These are phyloP conservation scores for Drosophila repletoides DNA, from an alignment of 1,140 invertebrate species.

Conservation along the genomic window DNA sequence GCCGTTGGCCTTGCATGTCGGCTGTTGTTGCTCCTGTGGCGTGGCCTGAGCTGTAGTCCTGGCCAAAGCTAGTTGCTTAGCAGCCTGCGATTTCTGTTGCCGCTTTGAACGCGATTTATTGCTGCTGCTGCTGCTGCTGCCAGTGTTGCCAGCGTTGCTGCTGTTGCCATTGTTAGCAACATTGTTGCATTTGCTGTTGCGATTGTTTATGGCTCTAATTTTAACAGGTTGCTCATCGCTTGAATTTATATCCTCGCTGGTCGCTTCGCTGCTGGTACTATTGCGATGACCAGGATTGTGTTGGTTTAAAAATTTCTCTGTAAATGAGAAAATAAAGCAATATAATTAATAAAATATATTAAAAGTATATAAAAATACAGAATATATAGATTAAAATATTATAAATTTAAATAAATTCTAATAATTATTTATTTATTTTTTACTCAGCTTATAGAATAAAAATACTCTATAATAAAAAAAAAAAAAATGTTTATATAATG, in stretches of 20 bases:
- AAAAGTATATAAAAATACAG: too few relatives aligned
- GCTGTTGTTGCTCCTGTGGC: constrained; percentile 15
- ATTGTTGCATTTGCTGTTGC: constrained; percentile 30
- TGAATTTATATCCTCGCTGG: constrained; percentile 72
- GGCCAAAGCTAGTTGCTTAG: constrained; percentile 11
- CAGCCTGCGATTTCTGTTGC: constrained; percentile 38
- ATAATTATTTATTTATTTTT: too few relatives aligned
- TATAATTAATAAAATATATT: too few relatives aligned
- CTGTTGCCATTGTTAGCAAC: constrained; percentile 1
- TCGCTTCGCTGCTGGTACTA: constrained; percentile 76
- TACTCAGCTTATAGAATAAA: too few relatives aligned
- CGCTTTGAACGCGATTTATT: constrained; percentile 50
- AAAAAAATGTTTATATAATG: too few relatives aligned
- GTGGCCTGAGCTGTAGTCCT: not conserved
- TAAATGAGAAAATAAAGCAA: constrained; percentile 28
- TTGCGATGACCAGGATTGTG: constrained; percentile 76
- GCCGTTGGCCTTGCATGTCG: not conserved
- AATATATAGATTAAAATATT: too few relatives aligned
- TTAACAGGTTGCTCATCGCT: constrained; percentile 65
- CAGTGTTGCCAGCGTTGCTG: not conserved
- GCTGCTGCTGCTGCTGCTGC: not conserved
- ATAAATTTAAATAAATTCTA: too few relatives aligned
- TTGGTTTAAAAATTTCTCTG: constrained; percentile 67
- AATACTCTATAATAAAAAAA: too few relatives aligned
- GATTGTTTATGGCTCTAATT: constrained; percentile 10